Evolutionary conservation across 53 echinoderm and acorn worm species (phyloP).

Genomic region (Astropecten irregularis): DNA sequence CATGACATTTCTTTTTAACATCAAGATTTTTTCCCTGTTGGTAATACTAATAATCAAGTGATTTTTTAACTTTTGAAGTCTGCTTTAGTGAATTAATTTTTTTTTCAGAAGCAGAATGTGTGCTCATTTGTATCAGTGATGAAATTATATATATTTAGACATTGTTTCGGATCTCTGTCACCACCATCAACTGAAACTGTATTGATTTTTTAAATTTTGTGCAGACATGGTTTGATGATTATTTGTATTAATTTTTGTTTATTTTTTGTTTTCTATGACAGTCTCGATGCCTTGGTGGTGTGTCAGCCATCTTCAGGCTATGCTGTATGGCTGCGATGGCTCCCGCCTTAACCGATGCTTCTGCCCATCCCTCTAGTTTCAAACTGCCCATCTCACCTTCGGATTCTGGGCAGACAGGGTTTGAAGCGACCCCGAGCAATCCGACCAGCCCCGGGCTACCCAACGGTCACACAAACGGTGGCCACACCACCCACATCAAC

Average conservation of each 20-base stretch:
- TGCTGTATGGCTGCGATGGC: conserved; percentile 99
- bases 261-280: background rate
- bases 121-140: too few relatives aligned
- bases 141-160: too few relatives aligned
- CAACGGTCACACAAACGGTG: conserved; percentile 46
- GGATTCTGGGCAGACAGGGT: conserved; percentile 78
- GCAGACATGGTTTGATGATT: too few relatives aligned
- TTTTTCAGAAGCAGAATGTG: too few relatives aligned
- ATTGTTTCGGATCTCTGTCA: too few relatives aligned
- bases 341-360: conserved; percentile 98
- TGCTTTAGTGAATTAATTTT: too few relatives aligned
- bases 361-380: conserved; percentile 95
- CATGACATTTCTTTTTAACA: too few relatives aligned
- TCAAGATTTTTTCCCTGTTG: too few relatives aligned
- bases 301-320: conserved; percentile 55
- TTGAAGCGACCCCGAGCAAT: conserved; percentile 73
- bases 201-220: too few relatives aligned
- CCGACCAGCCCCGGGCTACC: conserved; percentile 89
- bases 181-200: too few relatives aligned
- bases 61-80: too few relatives aligned
- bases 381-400: conserved; percentile 96
- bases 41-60: too few relatives aligned
- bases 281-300: conserved; percentile 54
- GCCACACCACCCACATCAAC: conserved; percentile 38
- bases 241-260: conserved; percentile 11